phyloP scores from a whole-genome alignment of 2,888 invertebrate species.

The Caenorhabditis virilis region DNA sequence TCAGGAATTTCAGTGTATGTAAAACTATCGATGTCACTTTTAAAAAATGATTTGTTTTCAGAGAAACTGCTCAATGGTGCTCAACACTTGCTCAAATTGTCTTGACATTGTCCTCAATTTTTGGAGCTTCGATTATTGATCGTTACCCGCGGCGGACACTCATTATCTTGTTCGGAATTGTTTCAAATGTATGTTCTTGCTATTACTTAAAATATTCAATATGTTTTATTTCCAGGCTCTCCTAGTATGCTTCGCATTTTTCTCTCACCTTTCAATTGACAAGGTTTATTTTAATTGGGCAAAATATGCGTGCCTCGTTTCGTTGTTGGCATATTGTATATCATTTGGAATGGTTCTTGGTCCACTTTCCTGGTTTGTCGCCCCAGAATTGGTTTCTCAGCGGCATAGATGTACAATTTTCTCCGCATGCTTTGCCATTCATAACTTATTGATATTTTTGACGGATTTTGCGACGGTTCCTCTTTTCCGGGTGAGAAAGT shows the following conservation, averaged over 20 bases:
- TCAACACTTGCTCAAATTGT: constrained; percentile 55
- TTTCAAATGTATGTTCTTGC: constrained; percentile 38
- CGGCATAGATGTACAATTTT: constrained; percentile 61
- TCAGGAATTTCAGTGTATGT: constrained; percentile 39
- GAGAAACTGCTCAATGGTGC: constrained; percentile 52
- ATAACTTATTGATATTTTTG: constrained; percentile 57
- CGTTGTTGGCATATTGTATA: constrained; percentile 52
- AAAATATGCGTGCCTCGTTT: constrained; percentile 50
- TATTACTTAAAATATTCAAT: background rate
- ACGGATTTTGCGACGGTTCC: constrained; percentile 62
- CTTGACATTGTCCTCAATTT: constrained; percentile 52
- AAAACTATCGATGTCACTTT: background rate
- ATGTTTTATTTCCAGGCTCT: constrained; percentile 20
- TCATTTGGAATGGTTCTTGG: constrained; percentile 61
- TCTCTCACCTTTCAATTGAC: constrained; percentile 36
- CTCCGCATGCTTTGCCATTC: constrained; percentile 60
- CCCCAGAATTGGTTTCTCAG: constrained; percentile 61
- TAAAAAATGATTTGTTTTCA: constrained; percentile 23
- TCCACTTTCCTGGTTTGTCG: constrained; percentile 61
- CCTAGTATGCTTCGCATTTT: constrained; percentile 51
- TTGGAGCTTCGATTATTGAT: constrained; percentile 59
- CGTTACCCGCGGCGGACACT: constrained; percentile 55
- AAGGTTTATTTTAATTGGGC: constrained; percentile 16
- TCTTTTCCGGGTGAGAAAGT: constrained; percentile 47
- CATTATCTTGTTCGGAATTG: constrained; percentile 49